A percentile compares a stretch with the other conserved stretches of the same genome.
Conservation (phyloP, 2,888 invertebrate species). For the Drosophila affinis region DNA sequence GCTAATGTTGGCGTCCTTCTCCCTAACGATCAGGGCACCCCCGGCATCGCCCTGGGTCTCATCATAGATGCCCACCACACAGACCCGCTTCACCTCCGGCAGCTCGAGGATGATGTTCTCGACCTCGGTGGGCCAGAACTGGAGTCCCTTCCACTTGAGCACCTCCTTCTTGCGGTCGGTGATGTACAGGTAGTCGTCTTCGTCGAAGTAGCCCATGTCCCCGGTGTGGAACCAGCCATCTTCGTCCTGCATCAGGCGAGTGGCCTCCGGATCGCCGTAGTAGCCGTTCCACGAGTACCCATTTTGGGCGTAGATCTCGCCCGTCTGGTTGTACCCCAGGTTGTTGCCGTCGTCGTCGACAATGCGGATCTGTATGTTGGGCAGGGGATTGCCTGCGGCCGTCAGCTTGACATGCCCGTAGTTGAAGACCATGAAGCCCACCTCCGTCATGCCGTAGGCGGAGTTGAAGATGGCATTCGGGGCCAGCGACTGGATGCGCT, state of each 20-base stretch:
- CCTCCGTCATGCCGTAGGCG: conserved; percentile 66
- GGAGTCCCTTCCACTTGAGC: conserved; percentile 67
- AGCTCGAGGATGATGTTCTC: conserved; percentile 68
- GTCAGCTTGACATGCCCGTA: conserved; percentile 41
- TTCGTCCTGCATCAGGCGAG: conserved; percentile 56
- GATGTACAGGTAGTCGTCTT: conserved; percentile 67
- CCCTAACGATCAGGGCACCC: conserved; percentile 45
- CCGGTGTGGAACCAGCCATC: conserved; percentile 79
- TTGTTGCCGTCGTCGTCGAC: conserved; percentile 65
- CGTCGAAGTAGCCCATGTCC: conserved; percentile 80
- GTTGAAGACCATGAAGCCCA: conserved; percentile 49
- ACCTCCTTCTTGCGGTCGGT: conserved; percentile 79
- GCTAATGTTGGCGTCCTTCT: conserved; percentile 27
- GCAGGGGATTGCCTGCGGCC: conserved; percentile 62
- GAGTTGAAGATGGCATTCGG: conserved; percentile 48
- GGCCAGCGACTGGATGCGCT: conserved; percentile 35
- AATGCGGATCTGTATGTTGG: conserved; percentile 64
- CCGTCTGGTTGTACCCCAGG: conserved; percentile 63
- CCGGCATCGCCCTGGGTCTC: conserved; percentile 52
- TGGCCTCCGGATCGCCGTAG: conserved; percentile 67
- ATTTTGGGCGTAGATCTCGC: conserved; percentile 72
- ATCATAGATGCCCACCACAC: conserved; percentile 62
- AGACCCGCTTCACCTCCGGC: conserved; percentile 66
- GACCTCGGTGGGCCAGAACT: conserved; percentile 72
- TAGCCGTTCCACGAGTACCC: conserved; percentile 76